These are phyloP conservation scores for Dasyornis broadbenti DNA, from an alignment of 2,113 vertebrate species.

Conservation along the genomic window DNA sequence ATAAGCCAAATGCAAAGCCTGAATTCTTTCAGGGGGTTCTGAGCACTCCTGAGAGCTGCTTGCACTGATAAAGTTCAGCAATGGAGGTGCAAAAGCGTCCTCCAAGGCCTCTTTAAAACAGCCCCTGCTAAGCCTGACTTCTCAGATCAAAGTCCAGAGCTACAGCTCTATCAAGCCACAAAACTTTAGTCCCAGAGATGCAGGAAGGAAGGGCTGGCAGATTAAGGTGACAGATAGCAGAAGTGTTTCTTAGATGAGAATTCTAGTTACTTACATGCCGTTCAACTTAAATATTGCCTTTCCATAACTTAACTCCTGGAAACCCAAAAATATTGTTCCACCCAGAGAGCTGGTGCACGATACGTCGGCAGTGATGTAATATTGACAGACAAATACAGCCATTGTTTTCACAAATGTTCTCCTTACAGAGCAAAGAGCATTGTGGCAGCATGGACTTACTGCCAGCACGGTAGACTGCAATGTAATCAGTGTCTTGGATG, in stretches of 20 bases:
- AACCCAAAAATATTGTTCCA: background rate
- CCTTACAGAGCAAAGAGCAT: constrained; percentile 10
- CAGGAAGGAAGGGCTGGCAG: constrained; percentile 11
- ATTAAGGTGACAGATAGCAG: background rate
- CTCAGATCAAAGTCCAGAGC: background rate
- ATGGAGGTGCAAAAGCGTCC: background rate
- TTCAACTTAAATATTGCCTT: background rate
- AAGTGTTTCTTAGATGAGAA: background rate
- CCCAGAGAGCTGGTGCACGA: background rate
- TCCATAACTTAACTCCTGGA: background rate
- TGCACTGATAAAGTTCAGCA: background rate
- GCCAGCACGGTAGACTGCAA: constrained; percentile 4
- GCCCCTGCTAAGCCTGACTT: background rate
- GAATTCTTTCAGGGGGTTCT: background rate
- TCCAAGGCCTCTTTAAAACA: background rate
- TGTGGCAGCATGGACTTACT: background rate
- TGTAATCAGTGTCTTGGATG: constrained; percentile 33
- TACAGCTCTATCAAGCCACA: background rate
- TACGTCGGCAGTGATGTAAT: constrained; percentile 6
- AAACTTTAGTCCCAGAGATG: background rate
- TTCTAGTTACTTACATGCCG: background rate
- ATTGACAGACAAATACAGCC: constrained; percentile 35
- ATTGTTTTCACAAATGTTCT: constrained; percentile 30
- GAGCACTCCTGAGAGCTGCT: background rate
- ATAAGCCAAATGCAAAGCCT: background rate